Evolutionary conservation across 1,140 invertebrate species (phyloP), one percentile per base, ranked within the genome.

Genomic region (Drosophila albomicans): DNA sequence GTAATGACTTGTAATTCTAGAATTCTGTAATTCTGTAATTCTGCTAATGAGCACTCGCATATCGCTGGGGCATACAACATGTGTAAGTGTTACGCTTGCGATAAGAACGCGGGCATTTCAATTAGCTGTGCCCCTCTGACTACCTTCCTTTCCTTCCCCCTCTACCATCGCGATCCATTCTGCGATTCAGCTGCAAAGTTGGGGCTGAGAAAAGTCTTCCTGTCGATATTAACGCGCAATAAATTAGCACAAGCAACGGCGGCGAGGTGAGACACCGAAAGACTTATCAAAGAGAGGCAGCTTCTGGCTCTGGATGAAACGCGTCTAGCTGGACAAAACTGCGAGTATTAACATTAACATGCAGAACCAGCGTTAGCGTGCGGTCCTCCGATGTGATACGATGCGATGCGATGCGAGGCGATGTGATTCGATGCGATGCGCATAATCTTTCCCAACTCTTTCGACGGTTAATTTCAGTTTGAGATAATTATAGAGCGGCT

Each of bases 401-500:
- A 61, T 78, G 67, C 52, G 77, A 80, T 82, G 38, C 38, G 38
- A 43, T 74, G 69, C 58, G 81, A 78, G 78, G 61, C 61, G 49
- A 63, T 62, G 32, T 32, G 57, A 45, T 58, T 41, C 66, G 57
- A 58, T 66, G 81, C 75, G 76, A 71, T 79, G 84, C 81, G 81
- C 85, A 88, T 89, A 89, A 89, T 89, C 85, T 89, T 79, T 65
- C 68, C 72, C 75, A 81, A 72, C 90, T 91, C 90, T 91, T 91
- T 91, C 90, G 86, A 88, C 87, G 90, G 90, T 91, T 91, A 91
- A 91, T 91, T 91, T 91, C 74, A 85, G 86, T 91, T 91, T 85
- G 90, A 91, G 90, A 91, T 91, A 91, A 91, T 91, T 91, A 91
- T 85, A 91, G 90, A 91, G 90, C 90, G 90, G 90, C 86, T 70